These are phyloP conservation scores for Potamarius usumacintae DNA, from an alignment of 2,113 vertebrate genomes.

Conservation along the genomic window DNA sequence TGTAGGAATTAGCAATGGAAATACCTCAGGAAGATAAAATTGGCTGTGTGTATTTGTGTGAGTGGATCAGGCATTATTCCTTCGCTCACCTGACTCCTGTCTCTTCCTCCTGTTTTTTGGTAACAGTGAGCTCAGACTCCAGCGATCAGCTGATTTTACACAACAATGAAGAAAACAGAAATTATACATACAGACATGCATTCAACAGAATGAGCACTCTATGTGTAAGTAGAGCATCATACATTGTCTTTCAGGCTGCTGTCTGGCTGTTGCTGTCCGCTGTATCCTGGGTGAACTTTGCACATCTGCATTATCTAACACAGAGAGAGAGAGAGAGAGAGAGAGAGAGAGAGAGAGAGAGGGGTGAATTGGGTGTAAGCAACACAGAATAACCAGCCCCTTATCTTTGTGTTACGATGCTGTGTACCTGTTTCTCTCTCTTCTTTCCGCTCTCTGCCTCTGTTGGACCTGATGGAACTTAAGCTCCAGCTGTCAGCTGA, in stretches of 20 bases:
- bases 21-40: neutral
- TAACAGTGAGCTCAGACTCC: constrained; percentile 56
- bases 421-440: constrained; percentile 58
- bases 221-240: neutral
- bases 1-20: no score
- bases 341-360: neutral
- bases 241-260: constrained; percentile 52
- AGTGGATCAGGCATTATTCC: neutral
- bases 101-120: constrained; percentile 49
- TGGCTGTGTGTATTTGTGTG: neutral
- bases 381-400: neutral
- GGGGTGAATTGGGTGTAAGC: neutral
- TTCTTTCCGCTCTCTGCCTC: constrained; percentile 52
- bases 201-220: neutral
- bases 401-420: neutral
- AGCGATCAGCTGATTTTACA: constrained; percentile 48
- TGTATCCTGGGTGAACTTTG: constrained; percentile 6
- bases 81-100: constrained; percentile 44
- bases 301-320: constrained; percentile 22
- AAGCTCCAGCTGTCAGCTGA: constrained; percentile 56
- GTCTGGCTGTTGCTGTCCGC: constrained; percentile 29
- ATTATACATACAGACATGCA: neutral
- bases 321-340: no score
- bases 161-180: neutral
- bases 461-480: constrained; percentile 57